phyloP scores from a whole-genome alignment of 2,113 vertebrate species.

The Pygoscelis antarcticus region DNA sequence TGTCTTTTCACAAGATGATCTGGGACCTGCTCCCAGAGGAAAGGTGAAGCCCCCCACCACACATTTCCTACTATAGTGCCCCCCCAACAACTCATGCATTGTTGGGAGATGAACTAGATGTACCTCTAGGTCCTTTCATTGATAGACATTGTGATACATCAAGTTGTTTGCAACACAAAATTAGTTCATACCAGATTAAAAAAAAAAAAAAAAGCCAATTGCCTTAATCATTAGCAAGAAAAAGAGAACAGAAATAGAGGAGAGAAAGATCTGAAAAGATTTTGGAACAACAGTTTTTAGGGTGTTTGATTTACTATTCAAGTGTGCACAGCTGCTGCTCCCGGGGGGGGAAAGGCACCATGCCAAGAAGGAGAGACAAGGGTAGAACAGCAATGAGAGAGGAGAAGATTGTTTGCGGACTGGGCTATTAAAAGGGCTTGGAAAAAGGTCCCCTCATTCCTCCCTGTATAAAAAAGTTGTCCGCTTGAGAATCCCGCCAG shows the following conservation, averaged over 20 bases:
- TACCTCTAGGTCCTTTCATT: background rate
- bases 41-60: background rate
- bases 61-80: background rate
- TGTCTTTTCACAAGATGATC: background rate
- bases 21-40: background rate
- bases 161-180: slow-evolving; percentile 4
- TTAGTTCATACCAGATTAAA: background rate
- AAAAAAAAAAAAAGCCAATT: background rate
- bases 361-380: slow-evolving; percentile 64
- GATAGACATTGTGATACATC: background rate
- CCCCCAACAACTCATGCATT: background rate
- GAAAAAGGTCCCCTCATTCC: background rate
- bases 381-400: slow-evolving; percentile 21
- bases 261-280: slow-evolving; percentile 59
- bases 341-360: background rate
- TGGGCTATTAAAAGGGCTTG: slow-evolving; percentile 47
- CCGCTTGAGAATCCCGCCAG: background rate
- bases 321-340: slow-evolving; percentile 64
- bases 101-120: background rate
- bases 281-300: slow-evolving; percentile 59
- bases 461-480: slow-evolving; percentile 5
- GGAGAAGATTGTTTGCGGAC: slow-evolving; percentile 63
- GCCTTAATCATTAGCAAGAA: slow-evolving; percentile 28
- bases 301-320: slow-evolving; percentile 76
- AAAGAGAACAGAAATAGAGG: slow-evolving; percentile 49